Percentiles rank a stretch among this genome's conserved stretches.
Evolutionary conservation across 37 sponge, comb jelly and placozoan species (phyloP).

Genomic region (Chondrilla cf. caribensis): DNA sequence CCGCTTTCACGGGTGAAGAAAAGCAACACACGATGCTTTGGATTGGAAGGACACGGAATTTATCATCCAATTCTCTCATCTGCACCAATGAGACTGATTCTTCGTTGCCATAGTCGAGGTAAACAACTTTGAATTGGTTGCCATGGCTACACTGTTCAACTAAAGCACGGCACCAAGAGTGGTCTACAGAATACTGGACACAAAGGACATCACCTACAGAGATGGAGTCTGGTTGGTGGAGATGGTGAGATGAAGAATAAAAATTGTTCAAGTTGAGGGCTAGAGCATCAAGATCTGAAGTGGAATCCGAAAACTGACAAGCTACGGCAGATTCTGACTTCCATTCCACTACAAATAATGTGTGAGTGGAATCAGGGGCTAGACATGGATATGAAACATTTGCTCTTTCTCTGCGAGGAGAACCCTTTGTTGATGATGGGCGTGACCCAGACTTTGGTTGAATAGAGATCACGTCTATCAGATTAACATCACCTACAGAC

Average conservation of each 20-base stretch:
- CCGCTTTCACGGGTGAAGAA: not conserved
- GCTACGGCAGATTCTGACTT: not conserved
- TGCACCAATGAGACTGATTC: slow-evolving; percentile 14
- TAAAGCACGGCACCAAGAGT: slow-evolving; percentile 51
- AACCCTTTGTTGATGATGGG: not conserved
- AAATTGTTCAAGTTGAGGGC: not conserved
- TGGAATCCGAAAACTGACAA: slow-evolving; percentile 8
- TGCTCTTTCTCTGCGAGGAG: not conserved
- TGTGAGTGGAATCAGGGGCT: not conserved
- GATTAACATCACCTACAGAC: not conserved
- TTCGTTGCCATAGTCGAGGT: slow-evolving; percentile 66
- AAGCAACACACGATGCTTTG: not conserved
- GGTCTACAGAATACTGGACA: slow-evolving; percentile 51
- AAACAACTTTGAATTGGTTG: not conserved
- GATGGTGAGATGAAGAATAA: not conserved
- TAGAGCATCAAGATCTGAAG: not conserved
- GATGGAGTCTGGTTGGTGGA: not conserved
- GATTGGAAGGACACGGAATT: not conserved
- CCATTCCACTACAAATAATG: slow-evolving; percentile 1
- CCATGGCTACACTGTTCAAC: not conserved
- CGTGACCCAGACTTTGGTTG: not conserved
- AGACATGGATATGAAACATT: not conserved
- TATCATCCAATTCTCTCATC: not conserved
- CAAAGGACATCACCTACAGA: slow-evolving; percentile 35
- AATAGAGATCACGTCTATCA: not conserved